Evolutionary conservation across 2,888 invertebrate genomes (phyloP).

Genomic region (Margaritifera margaritifera): DNA sequence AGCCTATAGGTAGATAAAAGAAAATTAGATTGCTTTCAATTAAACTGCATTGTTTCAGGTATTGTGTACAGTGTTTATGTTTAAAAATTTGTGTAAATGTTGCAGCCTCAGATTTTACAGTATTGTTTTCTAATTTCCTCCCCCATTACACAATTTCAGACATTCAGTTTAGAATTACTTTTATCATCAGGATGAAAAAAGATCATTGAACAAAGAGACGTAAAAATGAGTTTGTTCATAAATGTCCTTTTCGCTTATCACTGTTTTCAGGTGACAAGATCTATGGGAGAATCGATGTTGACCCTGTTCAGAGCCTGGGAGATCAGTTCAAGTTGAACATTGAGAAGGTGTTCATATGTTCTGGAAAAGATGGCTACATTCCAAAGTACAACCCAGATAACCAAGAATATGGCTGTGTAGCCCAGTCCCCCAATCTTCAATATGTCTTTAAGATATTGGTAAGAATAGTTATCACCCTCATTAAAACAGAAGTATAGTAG

Average conservation of each 20-base stretch:
- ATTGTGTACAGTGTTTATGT: no score
- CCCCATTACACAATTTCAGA: no score
- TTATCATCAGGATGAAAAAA: background rate
- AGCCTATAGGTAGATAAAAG: no score
- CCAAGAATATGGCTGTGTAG: slow-evolving; percentile 70
- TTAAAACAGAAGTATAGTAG: no score
- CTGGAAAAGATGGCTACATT: slow-evolving; percentile 71
- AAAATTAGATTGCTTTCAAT: no score
- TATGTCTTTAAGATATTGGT: slow-evolving; percentile 70
- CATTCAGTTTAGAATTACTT: background rate
- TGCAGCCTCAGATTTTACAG: no score
- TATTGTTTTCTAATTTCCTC: no score
- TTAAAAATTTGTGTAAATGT: no score
- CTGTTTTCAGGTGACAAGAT: slow-evolving; percentile 65
- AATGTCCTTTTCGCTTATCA: background rate
- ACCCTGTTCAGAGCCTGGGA: slow-evolving; percentile 69
- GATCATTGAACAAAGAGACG: background rate
- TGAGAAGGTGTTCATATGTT: slow-evolving; percentile 72
- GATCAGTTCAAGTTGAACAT: slow-evolving; percentile 63
- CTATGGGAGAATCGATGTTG: slow-evolving; percentile 70
- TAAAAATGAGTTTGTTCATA: background rate
- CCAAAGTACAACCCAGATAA: slow-evolving; percentile 70
- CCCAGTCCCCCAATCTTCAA: slow-evolving; percentile 63
- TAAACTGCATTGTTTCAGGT: no score
- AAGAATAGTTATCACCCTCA: slow-evolving; percentile 29